Base-by-base conservation (phyloP, 1,140 invertebrate genomes). In the Varroa destructor region DNA sequence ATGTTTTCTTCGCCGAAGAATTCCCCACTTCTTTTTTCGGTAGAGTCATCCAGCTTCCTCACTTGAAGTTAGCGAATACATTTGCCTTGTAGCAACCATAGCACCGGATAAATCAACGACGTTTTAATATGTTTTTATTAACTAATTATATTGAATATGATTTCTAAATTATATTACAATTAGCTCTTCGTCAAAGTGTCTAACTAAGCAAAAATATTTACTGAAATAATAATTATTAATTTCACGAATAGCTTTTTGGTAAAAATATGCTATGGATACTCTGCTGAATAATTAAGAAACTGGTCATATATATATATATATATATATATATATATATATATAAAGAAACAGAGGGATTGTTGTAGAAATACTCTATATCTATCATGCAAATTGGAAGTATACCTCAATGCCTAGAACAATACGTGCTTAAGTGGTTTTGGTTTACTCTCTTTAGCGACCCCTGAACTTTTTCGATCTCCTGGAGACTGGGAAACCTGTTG, bases 391-490 rank as follows among this genome's bases (percentile, higher is more conserved):
- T 12, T 12, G 12, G 57, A 37, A 67, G 40, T 37, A 2, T 14
- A 67, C 61, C 61, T 67, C 61, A 46, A 67, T 46, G 40, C 61
- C 61, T 2, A 37, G 61, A 14, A 67, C 61, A 67, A 12, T 40
- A 67, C 12, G 40, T 67, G 61, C 36, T 67, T 37, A 40, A 67
- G 36, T 2, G 61, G 61, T 46, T 67, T 67, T 40, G 12, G 40
- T 46, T 43, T 14, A 40, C 14, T 8, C 61, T 67, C 61, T 14
- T 37, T 37, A 12, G 40, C 61, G 14, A 67, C 37, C 12, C 40
- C 14, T 12, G 37, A 37, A 12, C 12, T 37, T 8, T 51, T 8
- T 51, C 46, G 46, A 8, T 8, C 3, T 51, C 46, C 46, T 5
- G 46, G 8, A 51, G 46, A 51, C 46, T 51, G 4, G 46, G 46